Conservation (phyloP, 2,113 vertebrate species). For the Malurus cyaneus region DNA sequence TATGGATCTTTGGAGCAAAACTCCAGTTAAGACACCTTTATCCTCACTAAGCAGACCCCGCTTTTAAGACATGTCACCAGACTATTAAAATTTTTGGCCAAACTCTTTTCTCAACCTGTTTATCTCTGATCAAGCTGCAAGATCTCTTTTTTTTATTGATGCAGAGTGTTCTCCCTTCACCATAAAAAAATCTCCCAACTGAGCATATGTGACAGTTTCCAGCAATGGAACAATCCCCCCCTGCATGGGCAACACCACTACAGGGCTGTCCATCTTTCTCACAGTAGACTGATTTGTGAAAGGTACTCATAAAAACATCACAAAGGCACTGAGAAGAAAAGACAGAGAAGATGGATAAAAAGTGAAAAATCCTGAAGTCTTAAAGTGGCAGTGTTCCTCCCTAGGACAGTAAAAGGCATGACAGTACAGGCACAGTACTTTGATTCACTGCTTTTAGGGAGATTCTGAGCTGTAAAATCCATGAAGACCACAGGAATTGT, state of each 20-base stretch:
- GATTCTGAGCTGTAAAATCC: not conserved
- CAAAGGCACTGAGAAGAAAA: not conserved
- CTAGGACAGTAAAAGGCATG: not conserved
- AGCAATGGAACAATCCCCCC: not conserved
- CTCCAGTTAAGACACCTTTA: not conserved
- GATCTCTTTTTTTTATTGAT: not conserved
- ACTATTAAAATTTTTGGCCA: not conserved
- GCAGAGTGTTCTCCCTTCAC: not conserved
- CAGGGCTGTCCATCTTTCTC: not conserved
- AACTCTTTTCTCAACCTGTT: not conserved
- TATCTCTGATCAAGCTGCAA: not conserved
- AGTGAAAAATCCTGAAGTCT: not conserved
- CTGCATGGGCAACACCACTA: not conserved
- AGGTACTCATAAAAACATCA: not conserved
- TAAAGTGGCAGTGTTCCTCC: not conserved
- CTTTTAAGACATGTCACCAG: not conserved
- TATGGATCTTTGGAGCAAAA: not conserved
- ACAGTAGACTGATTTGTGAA: not conserved
- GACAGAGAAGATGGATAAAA: not conserved
- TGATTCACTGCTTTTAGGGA: not conserved
- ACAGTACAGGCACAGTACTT: not conserved
- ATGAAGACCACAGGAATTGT: not conserved
- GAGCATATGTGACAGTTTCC: not conserved
- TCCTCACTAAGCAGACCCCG: not conserved
- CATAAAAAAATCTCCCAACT: not conserved